Evolutionary conservation across 92 coral and sea anemone species (phyloP).

Genomic region (Virgularia gustaviana): DNA sequence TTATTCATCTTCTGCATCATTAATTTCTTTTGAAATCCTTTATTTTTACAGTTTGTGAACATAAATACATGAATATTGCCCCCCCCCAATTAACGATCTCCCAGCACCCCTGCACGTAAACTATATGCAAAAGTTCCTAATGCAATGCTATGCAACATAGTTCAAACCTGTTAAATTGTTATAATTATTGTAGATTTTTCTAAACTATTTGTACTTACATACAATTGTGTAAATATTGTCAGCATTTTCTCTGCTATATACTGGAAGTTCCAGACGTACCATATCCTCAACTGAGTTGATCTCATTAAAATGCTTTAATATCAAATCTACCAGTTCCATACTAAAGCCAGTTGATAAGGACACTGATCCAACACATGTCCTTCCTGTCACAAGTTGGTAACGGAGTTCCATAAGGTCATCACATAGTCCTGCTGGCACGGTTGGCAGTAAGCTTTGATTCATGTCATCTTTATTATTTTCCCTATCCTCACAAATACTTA

Average conservation of each 20-base stretch:
- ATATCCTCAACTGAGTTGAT: not conserved
- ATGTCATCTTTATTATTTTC: not conserved
- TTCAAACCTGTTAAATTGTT: too few relatives aligned
- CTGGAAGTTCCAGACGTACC: conserved; percentile 27
- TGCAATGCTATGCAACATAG: too few relatives aligned
- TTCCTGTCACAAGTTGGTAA: conserved; percentile 27
- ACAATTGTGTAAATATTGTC: conserved; percentile 14
- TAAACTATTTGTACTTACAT: not conserved
- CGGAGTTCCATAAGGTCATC: conserved; percentile 16
- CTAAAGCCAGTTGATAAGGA: conserved; percentile 45
- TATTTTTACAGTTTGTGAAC: too few relatives aligned
- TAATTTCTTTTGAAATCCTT: too few relatives aligned
- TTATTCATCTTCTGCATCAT: too few relatives aligned
- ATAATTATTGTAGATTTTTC: too few relatives aligned
- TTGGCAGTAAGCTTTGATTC: not conserved
- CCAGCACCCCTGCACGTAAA: too few relatives aligned
- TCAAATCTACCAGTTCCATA: conserved; percentile 28
- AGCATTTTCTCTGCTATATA: conserved; percentile 44
- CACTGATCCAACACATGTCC: conserved; percentile 43
- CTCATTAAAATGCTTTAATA: not conserved
- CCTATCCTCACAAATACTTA: not conserved
- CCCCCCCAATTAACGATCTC: too few relatives aligned
- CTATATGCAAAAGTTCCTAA: too few relatives aligned
- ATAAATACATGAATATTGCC: too few relatives aligned
- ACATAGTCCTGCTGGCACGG: not conserved